Evolutionary conservation across 2,797 vertebrate genomes (phyloP).

Genomic region (Holocentrus rufus): DNA sequence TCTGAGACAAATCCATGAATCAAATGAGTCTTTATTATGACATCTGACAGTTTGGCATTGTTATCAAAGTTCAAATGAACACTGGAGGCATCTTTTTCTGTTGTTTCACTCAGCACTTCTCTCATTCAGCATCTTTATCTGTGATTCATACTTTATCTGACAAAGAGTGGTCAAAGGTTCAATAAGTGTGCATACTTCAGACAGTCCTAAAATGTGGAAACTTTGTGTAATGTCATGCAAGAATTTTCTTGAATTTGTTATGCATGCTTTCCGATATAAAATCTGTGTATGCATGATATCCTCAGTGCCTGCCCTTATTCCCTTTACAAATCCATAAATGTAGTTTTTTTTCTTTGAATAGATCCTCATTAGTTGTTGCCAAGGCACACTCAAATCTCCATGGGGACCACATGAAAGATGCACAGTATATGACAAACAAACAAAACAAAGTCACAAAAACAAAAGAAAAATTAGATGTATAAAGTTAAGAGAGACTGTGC

Average conservation of each 20-base stretch:
- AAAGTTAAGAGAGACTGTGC: conserved; percentile 19
- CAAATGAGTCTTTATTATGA: too few relatives aligned
- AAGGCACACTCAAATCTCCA: background rate
- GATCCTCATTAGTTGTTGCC: background rate
- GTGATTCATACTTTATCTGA: background rate
- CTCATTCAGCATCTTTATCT: background rate
- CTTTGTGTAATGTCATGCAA: background rate
- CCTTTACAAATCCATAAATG: background rate
- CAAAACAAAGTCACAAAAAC: background rate
- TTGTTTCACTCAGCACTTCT: background rate
- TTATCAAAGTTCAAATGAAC: background rate
- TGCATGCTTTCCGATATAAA: background rate
- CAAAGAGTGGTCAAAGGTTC: background rate
- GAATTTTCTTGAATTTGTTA: background rate
- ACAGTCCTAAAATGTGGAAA: background rate
- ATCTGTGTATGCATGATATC: background rate
- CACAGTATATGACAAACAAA: conserved; percentile 14
- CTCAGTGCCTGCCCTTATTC: background rate
- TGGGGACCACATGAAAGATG: background rate
- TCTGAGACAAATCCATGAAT: too few relatives aligned
- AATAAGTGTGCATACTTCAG: background rate
- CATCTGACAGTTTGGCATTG: too few relatives aligned
- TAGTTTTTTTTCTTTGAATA: conserved; percentile 9
- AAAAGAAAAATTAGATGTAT: conserved; percentile 1
- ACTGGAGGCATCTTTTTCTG: background rate